These are phyloP conservation scores for Syncerus caffer DNA, from an alignment of 2,797 vertebrate species.

Conservation along the genomic window DNA sequence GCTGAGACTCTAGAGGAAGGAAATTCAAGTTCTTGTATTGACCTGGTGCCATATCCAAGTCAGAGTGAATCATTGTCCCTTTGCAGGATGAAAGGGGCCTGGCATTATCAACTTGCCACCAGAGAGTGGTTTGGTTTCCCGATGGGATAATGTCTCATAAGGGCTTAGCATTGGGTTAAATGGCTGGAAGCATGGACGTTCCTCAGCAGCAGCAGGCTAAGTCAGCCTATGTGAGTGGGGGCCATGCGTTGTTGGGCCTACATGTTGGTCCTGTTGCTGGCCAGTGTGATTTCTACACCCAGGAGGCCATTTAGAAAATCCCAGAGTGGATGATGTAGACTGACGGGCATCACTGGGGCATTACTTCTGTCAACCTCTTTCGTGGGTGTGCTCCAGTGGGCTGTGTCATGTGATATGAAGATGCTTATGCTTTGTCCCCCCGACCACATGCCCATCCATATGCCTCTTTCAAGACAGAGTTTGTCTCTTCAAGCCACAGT, in stretches of 20 bases:
- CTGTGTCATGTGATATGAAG: neutral
- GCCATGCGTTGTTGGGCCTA: too few species aligned
- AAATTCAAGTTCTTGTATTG: neutral
- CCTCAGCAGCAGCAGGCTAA: too few species aligned
- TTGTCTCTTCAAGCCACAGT: neutral
- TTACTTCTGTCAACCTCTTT: neutral
- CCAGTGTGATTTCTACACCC: neutral
- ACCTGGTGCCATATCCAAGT: neutral
- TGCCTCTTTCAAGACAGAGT: neutral
- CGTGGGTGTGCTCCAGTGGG: neutral
- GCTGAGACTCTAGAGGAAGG: neutral
- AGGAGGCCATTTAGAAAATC: neutral
- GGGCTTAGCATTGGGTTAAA: neutral
- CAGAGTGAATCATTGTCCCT: neutral
- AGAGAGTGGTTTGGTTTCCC: neutral
- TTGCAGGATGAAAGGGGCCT: neutral
- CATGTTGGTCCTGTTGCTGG: rapidly evolving
- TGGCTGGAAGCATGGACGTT: neutral
- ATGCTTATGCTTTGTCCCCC: neutral
- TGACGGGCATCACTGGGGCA: rapidly evolving
- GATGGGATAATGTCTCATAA: neutral
- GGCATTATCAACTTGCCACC: too few species aligned
- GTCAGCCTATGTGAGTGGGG: too few species aligned
- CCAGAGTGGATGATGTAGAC: rapidly evolving
- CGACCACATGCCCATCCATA: neutral